phyloP scores from a whole-genome alignment of 1,140 invertebrate genomes.

The Belonocnema kinseyi region DNA sequence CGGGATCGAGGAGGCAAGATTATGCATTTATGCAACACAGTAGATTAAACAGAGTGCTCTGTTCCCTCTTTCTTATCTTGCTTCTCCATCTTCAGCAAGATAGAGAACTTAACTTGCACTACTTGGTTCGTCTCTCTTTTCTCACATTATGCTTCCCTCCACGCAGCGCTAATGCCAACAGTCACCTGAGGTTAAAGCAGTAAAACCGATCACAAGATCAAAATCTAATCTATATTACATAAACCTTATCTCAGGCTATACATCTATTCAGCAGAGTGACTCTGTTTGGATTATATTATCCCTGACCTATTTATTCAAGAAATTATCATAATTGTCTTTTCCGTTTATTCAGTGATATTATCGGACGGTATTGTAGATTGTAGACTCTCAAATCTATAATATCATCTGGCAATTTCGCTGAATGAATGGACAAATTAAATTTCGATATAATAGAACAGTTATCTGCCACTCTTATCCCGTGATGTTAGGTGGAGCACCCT shows the following conservation, averaged over 20 bases:
- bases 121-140: background rate
- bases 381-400: too few species aligned
- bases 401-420: too few species aligned
- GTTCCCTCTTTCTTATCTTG: conserved; percentile 25
- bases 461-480: too few species aligned
- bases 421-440: too few species aligned
- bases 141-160: background rate
- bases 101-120: background rate
- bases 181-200: background rate
- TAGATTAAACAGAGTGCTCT: conserved; percentile 59
- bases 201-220: background rate
- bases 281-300: too few species aligned
- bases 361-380: too few species aligned
- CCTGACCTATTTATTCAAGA: too few species aligned
- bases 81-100: conserved; percentile 1
- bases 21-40: conserved; percentile 63
- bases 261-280: background rate
- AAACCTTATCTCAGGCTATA: background rate
- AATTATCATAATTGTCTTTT: too few species aligned
- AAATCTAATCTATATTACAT: background rate
- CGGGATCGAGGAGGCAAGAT: conserved; percentile 47
- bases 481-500: too few species aligned
- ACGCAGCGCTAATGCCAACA: background rate
- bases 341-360: too few species aligned
- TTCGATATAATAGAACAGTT: too few species aligned